These are phyloP conservation scores for Halcyon smyrnensis DNA, from an alignment of 2,797 vertebrate species.

Conservation along the genomic window DNA sequence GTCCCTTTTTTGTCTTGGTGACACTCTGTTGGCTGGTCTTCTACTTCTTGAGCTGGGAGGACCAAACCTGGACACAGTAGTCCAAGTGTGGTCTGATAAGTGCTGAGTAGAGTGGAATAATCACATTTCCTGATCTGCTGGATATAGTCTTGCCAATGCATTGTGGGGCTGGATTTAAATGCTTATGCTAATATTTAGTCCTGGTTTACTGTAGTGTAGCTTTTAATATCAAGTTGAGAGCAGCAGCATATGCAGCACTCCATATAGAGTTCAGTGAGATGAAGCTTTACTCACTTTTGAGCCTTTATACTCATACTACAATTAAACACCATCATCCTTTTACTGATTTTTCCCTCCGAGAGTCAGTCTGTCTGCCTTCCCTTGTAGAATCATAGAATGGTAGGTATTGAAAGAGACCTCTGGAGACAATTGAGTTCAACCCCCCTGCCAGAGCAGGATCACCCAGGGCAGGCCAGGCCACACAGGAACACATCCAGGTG, in stretches of 20 bases:
- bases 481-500: too few relatives aligned
- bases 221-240: background rate
- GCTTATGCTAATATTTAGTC: background rate
- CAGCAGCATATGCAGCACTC: background rate
- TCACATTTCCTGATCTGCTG: background rate
- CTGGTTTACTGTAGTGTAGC: background rate
- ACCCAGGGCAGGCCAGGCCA: too few relatives aligned
- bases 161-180: background rate
- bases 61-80: background rate
- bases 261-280: background rate
- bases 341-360: background rate
- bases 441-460: too few relatives aligned
- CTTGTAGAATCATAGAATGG: background rate
- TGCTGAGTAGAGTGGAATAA: background rate
- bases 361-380: background rate
- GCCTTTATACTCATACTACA: background rate
- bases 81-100: background rate
- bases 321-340: background rate
- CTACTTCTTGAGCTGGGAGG: background rate
- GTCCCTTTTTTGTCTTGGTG: background rate
- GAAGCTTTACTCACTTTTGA: background rate
- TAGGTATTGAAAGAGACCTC: too few relatives aligned
- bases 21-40: background rate
- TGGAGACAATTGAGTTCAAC: too few relatives aligned
- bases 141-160: background rate